A percentile compares a stretch with the other conserved stretches of the same genome.
Evolutionary conservation across 2,113 vertebrate genomes (phyloP).

Genomic region (Mustelus asterias): DNA sequence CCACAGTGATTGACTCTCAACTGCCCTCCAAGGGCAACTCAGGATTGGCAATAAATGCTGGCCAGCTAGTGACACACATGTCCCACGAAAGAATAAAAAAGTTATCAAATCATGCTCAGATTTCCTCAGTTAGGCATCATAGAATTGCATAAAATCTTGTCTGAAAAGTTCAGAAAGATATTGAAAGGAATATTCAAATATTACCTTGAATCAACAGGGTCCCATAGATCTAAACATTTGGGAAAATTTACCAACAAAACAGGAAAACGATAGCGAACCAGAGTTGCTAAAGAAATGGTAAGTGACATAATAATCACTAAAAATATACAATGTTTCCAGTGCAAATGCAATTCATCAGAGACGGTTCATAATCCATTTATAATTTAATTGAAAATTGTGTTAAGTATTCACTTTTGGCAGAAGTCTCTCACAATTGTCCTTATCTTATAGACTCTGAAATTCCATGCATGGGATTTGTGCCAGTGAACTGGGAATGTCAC

Average conservation of each 20-base stretch:
- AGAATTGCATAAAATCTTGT: background rate
- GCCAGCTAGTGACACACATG: too few species aligned
- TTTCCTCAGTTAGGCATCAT: background rate
- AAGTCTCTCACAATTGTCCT: background rate
- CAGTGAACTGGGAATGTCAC: background rate
- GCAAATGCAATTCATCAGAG: background rate
- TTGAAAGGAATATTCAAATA: background rate
- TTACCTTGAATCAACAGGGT: background rate
- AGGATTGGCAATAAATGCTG: too few species aligned
- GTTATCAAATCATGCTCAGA: too few species aligned
- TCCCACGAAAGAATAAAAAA: too few species aligned
- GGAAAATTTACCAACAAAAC: background rate
- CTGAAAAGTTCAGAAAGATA: background rate
- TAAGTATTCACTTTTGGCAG: background rate
- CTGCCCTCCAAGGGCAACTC: too few species aligned
- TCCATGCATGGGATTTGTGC: background rate
- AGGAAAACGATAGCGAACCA: background rate
- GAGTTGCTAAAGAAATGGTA: background rate
- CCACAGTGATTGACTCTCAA: too few species aligned
- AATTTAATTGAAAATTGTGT: background rate
- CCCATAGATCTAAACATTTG: background rate
- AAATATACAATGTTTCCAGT: background rate
- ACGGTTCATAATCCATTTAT: background rate
- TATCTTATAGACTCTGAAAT: background rate
- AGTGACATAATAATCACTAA: background rate